phyloP scores from a whole-genome alignment of 2,797 vertebrate species.

The Pelobates cultripes region DNA sequence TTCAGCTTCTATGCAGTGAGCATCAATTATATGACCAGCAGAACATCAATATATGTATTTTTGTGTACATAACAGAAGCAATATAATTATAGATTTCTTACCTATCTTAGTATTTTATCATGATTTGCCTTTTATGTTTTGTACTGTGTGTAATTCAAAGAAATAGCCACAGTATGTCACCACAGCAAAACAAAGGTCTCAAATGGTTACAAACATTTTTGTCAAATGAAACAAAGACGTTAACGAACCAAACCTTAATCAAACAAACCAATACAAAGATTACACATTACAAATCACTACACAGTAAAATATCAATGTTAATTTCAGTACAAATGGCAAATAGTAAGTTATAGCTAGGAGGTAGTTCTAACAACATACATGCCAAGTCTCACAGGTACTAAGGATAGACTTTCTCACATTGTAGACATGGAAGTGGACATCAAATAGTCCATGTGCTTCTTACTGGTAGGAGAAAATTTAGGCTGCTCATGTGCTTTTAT shows the following conservation, averaged over 20 bases:
- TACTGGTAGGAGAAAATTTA: not conserved
- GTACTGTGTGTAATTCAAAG: not conserved
- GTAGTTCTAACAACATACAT: slow-evolving; percentile 30
- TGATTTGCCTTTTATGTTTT: too few species aligned
- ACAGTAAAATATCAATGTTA: not conserved
- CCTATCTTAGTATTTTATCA: too few species aligned
- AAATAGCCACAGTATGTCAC: not conserved
- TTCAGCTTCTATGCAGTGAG: too few species aligned
- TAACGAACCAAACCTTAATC: not conserved
- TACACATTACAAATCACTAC: not conserved
- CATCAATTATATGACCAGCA: too few species aligned
- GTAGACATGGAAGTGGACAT: too few species aligned
- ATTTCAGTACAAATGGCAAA: not conserved
- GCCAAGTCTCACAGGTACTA: not conserved
- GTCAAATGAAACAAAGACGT: not conserved
- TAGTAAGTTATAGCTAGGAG: not conserved
- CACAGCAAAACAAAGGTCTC: not conserved
- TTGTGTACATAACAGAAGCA: too few species aligned
- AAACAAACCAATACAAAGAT: not conserved
- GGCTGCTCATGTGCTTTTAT: too few species aligned
- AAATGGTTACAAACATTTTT: not conserved
- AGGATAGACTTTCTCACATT: too few species aligned
- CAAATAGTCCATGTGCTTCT: too few species aligned
- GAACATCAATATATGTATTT: too few species aligned
- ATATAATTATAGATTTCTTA: too few species aligned